Conservation (phyloP, 2,797 vertebrate species). For the Euphonia xanthogaster region DNA sequence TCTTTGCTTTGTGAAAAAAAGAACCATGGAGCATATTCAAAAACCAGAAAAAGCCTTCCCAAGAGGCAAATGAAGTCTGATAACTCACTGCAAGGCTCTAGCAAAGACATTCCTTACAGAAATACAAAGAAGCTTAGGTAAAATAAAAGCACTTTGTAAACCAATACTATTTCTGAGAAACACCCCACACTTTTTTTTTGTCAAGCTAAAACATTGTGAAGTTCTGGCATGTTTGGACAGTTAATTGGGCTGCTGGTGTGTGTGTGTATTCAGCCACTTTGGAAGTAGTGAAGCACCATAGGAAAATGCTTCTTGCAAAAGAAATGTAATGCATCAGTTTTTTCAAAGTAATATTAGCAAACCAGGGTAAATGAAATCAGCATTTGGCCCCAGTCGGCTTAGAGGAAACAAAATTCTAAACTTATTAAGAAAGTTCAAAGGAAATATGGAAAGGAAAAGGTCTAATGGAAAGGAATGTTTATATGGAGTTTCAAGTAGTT, state of each 20-base stretch:
- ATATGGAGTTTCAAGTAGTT: not conserved
- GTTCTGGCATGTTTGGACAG: not conserved
- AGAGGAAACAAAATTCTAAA: not conserved
- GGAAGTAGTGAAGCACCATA: not conserved
- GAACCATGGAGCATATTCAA: not conserved
- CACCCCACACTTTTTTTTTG: not conserved
- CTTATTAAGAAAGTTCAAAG: slow-evolving; percentile 44
- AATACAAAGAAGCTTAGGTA: not conserved
- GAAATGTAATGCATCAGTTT: not conserved
- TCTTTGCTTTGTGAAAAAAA: not conserved
- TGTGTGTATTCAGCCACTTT: not conserved
- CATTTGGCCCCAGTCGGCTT: not conserved
- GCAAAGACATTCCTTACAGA: not conserved
- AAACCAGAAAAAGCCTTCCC: not conserved
- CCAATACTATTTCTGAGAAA: not conserved
- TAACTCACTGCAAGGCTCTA: not conserved
- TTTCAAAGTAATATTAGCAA: slow-evolving; percentile 1
- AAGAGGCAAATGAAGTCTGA: not conserved
- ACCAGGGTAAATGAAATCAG: not conserved
- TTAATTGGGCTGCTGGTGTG: not conserved
- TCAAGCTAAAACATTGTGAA: not conserved
- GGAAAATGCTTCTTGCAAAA: not conserved
- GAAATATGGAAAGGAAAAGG: not conserved
- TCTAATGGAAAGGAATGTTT: slow-evolving; percentile 13
- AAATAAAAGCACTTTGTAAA: not conserved